Conservation (phyloP, 2,888 invertebrate genomes). For the Lasiommata megera region DNA sequence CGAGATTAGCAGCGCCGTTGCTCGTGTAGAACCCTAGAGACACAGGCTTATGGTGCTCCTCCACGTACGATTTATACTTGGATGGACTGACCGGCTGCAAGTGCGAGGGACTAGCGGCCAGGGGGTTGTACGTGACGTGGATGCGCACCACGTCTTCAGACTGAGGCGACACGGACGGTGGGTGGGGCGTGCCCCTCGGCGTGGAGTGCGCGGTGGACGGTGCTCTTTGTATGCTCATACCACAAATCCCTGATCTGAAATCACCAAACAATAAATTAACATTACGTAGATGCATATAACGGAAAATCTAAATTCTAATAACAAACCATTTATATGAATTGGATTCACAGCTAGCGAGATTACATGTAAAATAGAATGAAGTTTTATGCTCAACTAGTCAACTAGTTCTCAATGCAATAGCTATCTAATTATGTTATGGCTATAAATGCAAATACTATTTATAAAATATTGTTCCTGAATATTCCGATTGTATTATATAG, state of each 20-base stretch:
- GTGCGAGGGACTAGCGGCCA: constrained; percentile 76
- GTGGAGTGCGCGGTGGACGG: constrained; percentile 82
- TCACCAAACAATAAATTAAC: neutral
- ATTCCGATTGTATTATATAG: neutral
- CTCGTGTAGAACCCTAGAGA: constrained; percentile 74
- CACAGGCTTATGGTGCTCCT: constrained; percentile 66
- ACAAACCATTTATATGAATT: no score
- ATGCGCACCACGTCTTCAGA: constrained; percentile 87
- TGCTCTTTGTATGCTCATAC: constrained; percentile 75
- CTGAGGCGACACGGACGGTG: constrained; percentile 83
- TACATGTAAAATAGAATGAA: neutral
- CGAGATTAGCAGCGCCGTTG: constrained; percentile 77
- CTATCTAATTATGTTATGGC: constrained; percentile 1
- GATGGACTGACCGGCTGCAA: constrained; percentile 73
- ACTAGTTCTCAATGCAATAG: constrained; percentile 9
- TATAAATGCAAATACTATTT: neutral
- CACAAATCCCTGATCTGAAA: constrained; percentile 75
- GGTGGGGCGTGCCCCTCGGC: constrained; percentile 84
- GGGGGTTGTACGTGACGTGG: constrained; percentile 87
- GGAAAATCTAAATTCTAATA: no score
- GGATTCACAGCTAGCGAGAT: constrained; percentile 1
- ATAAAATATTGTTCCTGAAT: neutral
- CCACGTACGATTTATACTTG: constrained; percentile 57
- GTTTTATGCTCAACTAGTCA: neutral
- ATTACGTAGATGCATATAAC: neutral